Conservation (phyloP, 2,797 vertebrate species). For the Hyperoplus lanceolatus region DNA sequence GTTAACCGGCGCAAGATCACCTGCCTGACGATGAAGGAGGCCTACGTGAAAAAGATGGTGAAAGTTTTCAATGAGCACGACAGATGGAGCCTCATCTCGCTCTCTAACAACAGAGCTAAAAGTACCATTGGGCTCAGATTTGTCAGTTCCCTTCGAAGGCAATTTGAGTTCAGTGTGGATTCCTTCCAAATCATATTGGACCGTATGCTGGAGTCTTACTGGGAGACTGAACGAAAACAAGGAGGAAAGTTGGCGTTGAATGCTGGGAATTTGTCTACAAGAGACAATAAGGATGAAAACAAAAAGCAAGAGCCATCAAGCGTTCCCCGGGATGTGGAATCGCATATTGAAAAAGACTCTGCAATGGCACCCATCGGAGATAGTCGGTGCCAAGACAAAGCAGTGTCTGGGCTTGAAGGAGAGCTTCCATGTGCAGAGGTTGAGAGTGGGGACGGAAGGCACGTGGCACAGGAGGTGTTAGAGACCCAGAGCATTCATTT, state of each 20-base stretch:
- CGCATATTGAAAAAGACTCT: constrained; percentile 45
- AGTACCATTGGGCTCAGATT: constrained; percentile 94
- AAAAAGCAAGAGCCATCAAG: constrained; percentile 37
- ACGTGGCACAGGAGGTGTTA: constrained; percentile 26
- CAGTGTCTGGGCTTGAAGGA: constrained; percentile 36
- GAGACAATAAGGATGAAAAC: constrained; percentile 25
- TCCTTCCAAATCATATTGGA: constrained; percentile 97
- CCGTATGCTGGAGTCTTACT: constrained; percentile 90
- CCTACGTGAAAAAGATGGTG: constrained; percentile 99
- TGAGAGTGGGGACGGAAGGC: constrained; percentile 41
- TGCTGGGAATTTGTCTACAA: constrained; percentile 54
- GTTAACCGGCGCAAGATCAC: constrained; percentile 98
- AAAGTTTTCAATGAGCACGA: constrained; percentile 94
- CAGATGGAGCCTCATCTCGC: constrained; percentile 96
- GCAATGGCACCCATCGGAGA: constrained; percentile 10
- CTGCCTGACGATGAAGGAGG: constrained; percentile 94
- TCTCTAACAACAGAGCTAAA: constrained; percentile 96
- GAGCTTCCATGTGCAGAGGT: constrained; percentile 34
- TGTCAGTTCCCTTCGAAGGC: constrained; percentile 91
- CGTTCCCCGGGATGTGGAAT: constrained; percentile 25
- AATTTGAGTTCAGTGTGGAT: constrained; percentile 99
- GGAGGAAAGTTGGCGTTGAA: constrained; percentile 41
- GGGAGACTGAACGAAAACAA: constrained; percentile 82
- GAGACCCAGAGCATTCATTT: constrained; percentile 31
- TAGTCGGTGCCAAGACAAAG: constrained; percentile 27